Conservation (phyloP, 1,140 invertebrate species). For the Brachionus paranguensis region DNA sequence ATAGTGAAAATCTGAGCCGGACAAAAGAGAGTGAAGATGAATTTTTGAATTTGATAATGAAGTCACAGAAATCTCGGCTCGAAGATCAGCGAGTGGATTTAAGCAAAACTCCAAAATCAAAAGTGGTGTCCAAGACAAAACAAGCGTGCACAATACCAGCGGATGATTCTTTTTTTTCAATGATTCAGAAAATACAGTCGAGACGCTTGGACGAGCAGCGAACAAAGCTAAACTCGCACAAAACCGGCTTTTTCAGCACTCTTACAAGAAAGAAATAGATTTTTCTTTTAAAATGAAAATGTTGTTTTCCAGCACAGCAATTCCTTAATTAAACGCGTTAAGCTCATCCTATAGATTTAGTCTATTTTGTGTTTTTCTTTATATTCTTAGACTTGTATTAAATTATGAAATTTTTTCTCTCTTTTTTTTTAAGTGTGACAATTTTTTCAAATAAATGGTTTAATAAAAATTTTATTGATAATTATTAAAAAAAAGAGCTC, state of each 20-base stretch:
- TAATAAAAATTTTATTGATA: not conserved
- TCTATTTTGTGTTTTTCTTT: constrained; percentile 1
- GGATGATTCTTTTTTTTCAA: constrained; percentile 89
- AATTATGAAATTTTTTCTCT: not conserved
- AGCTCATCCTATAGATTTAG: not conserved
- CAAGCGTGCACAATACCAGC: constrained; percentile 56
- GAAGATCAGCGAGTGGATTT: constrained; percentile 53
- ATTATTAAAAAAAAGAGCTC: too few relatives aligned
- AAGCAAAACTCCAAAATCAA: constrained; percentile 41
- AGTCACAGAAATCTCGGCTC: constrained; percentile 76
- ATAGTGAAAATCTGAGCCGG: not conserved
- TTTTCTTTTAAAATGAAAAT: not conserved
- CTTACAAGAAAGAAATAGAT: not conserved
- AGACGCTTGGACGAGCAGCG: constrained; percentile 62
- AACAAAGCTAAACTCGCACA: not conserved
- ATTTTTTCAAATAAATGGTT: not conserved
- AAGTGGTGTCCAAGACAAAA: not conserved
- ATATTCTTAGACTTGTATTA: not conserved
- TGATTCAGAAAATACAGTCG: constrained; percentile 85
- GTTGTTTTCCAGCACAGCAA: not conserved
- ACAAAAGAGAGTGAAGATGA: constrained; percentile 75
- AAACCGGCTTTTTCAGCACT: not conserved
- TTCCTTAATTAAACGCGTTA: not conserved
- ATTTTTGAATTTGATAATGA: constrained; percentile 85
- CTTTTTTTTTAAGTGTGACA: not conserved